Evolutionary conservation across 2,113 vertebrate genomes (phyloP).

Genomic region (Mormoops blainvillei): DNA sequence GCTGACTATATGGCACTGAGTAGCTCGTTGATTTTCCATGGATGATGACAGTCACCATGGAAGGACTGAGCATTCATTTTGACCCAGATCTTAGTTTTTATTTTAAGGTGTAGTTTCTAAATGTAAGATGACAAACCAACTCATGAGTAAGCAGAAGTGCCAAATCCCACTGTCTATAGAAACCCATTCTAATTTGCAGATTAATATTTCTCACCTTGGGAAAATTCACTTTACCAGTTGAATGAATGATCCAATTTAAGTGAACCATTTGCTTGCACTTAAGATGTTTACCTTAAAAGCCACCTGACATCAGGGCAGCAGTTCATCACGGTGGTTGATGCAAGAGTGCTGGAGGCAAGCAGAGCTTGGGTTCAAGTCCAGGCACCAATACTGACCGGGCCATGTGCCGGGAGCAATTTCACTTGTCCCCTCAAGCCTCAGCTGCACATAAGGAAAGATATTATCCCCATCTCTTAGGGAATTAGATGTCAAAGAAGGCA

Average conservation of each 20-base stretch:
- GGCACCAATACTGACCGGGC: not conserved
- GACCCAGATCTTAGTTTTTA: slow-evolving; percentile 35
- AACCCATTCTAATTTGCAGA: not conserved
- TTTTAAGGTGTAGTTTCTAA: slow-evolving; percentile 29
- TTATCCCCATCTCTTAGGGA: not conserved
- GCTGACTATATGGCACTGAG: slow-evolving; percentile 41
- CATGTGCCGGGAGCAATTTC: not conserved
- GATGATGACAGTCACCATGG: slow-evolving; percentile 34
- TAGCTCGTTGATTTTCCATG: slow-evolving; percentile 36
- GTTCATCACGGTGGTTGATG: not conserved
- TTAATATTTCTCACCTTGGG: not conserved
- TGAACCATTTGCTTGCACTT: not conserved
- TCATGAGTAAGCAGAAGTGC: not conserved
- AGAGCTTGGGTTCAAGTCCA: not conserved
- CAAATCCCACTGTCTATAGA: not conserved
- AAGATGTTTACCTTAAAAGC: not conserved
- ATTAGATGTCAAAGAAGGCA: not conserved
- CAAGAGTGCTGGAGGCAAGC: not conserved
- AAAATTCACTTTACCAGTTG: not conserved
- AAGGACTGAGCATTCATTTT: slow-evolving; percentile 32
- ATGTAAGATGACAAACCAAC: not conserved
- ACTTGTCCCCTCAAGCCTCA: not conserved
- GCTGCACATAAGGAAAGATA: not conserved
- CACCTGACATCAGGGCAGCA: not conserved
- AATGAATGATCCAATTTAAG: not conserved